Base-by-base conservation (phyloP, 2,888 invertebrate genomes). In the Aproaerema taeniolella region DNA sequence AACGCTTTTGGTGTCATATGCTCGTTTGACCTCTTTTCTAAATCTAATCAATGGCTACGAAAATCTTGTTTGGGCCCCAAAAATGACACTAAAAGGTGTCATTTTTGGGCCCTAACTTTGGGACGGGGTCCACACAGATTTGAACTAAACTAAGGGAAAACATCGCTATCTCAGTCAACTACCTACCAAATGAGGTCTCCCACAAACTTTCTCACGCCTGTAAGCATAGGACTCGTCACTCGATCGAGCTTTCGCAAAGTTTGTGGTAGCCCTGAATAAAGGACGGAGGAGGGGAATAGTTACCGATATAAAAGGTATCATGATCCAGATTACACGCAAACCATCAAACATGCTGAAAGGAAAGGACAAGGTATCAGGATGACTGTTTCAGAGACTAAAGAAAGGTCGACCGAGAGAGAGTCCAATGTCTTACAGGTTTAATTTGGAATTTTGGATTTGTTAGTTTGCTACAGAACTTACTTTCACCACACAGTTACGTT, bases 291-390 rank as follows among this genome's bases (percentile, higher is more conserved):
- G 26, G 49, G 55, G 70, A 71, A 72, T 85, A 83, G 55, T 83
- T 85, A 85, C 85, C 85, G 68, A 77, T 71, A 73, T 62, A 74
- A 61, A 68, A 63, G 56, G 66, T 61, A 70, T 67, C 52, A 53
- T 44, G 66, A 64, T 79, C 81, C 77, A 72, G 79, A 77, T 83
- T 86, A 87, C 74, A 85, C 86, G 83, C 86, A 86, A 77, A 86
- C 85, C 86, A 86, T 85, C 76, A 87, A 77, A 83, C 81, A 85
- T 58, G 85, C 87, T 87, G 87, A 73, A 86, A 32, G 32, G 37
- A 39, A 39, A 39, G 41, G 41, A 51, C 38, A 68, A 52, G 43
- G 45, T 52, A 58, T 65, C 57, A 67, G 58, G 58, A 56, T 28
- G 45, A 25, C 32, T 37, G 46, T 20, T 38, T 31, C 15, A n/a